A percentile compares a stretch with the other conserved stretches of the same genome.
Conservation (phyloP, 2,797 vertebrate species). For the Myripristis jacobus region DNA sequence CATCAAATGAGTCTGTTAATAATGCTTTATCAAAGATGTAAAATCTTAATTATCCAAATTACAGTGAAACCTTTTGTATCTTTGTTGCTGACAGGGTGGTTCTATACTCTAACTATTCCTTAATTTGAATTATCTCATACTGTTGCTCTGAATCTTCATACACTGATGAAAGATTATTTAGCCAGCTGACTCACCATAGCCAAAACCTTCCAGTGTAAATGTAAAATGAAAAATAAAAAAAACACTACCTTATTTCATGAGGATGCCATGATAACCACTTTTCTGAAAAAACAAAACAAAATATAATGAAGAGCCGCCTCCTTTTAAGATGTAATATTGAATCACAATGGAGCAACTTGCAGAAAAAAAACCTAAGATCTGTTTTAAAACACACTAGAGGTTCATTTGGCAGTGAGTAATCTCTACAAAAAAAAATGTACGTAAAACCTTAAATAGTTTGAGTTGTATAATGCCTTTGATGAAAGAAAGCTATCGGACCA, state of each 20-base stretch:
- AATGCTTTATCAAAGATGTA: not conserved
- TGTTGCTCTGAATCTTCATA: not conserved
- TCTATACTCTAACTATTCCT: not conserved
- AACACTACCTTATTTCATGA: not conserved
- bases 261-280: not conserved
- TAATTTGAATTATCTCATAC: not conserved
- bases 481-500: constrained; percentile 10
- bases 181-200: not conserved
- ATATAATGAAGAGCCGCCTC: not conserved
- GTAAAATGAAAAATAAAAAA: constrained; percentile 10
- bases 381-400: constrained; percentile 8
- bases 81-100: not conserved
- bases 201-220: constrained; percentile 1
- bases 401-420: constrained; percentile 17
- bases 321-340: constrained; percentile 29
- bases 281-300: not conserved
- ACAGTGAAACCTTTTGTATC: not conserved
- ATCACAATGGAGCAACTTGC: constrained; percentile 1
- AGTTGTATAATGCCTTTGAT: constrained; percentile 10
- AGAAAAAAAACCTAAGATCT: constrained; percentile 1
- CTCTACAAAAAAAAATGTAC: not conserved
- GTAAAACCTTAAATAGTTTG: not conserved
- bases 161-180: not conserved
- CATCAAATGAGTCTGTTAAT: not conserved
- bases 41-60: not conserved